Percentiles rank a stretch among this genome's conserved stretches.
Evolutionary conservation across 1,140 invertebrate genomes (phyloP).

Genomic region (Gyrodactylus salaris): DNA sequence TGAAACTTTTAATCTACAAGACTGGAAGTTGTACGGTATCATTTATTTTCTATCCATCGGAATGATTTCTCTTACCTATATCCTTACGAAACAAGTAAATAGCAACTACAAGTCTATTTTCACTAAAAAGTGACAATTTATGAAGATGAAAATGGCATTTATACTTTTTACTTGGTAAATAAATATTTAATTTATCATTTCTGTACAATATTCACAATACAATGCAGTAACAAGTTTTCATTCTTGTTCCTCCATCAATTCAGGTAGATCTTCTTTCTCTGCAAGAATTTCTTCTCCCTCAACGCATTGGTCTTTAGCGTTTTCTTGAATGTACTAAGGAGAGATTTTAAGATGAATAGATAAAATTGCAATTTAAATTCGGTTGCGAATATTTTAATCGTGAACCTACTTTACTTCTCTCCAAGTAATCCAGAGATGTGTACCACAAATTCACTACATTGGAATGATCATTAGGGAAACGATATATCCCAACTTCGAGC

Average conservation of each 20-base stretch:
- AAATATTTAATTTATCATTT: not conserved
- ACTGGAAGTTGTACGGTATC: not conserved
- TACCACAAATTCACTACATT: not conserved
- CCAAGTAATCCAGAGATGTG: not conserved
- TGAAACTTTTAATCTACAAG: not conserved
- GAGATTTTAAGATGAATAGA: too few relatives aligned
- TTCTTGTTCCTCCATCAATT: not conserved
- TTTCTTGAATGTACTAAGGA: too few relatives aligned
- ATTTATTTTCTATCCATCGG: not conserved
- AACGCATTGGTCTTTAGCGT: too few relatives aligned
- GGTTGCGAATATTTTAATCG: too few relatives aligned
- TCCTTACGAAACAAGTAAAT: not conserved
- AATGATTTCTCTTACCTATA: not conserved
- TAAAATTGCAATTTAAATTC: too few relatives aligned
- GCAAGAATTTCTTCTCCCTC: not conserved
- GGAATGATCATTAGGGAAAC: not conserved
- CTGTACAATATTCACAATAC: not conserved
- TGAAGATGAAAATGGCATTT: not conserved
- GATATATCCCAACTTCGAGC: not conserved
- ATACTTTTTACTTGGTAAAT: not conserved
- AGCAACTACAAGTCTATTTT: not conserved
- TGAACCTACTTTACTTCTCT: not conserved
- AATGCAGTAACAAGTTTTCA: too few relatives aligned
- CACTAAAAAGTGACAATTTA: not conserved
- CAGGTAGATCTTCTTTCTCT: not conserved